Percentiles rank a stretch among this genome's conserved stretches.
Evolutionary conservation across 2,797 vertebrate species (phyloP).

Genomic region (Melanotaenia parkinsoni): DNA sequence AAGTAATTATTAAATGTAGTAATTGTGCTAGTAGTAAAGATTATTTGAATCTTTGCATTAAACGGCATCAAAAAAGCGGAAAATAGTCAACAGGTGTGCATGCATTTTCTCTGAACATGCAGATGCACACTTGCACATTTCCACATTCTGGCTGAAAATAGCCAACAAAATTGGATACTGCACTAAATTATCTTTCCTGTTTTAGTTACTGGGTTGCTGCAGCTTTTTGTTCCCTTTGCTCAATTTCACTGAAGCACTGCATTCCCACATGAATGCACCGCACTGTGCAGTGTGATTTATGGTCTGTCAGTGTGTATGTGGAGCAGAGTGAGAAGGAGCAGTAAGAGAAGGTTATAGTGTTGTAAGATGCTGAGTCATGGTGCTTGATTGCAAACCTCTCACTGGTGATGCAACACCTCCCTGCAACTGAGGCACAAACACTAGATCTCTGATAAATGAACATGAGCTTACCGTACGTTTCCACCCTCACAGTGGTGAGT

Average conservation of each 20-base stretch:
- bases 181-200: slow-evolving; percentile 1
- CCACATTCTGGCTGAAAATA: not conserved
- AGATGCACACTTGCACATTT: not conserved
- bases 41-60: not conserved
- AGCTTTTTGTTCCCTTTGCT: slow-evolving; percentile 33
- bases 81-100: slow-evolving; percentile 2
- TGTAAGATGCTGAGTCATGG: slow-evolving; percentile 61
- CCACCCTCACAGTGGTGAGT: slow-evolving; percentile 61
- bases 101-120: not conserved
- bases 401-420: slow-evolving; percentile 34
- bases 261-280: slow-evolving; percentile 44
- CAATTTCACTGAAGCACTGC: slow-evolving; percentile 16
- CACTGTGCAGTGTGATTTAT: slow-evolving; percentile 57
- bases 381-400: slow-evolving; percentile 26
- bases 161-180: slow-evolving; percentile 1
- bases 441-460: not conserved
- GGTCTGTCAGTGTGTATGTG: slow-evolving; percentile 55
- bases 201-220: slow-evolving; percentile 17
- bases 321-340: slow-evolving; percentile 52
- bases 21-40: not conserved
- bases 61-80: not conserved
- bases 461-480: slow-evolving; percentile 73
- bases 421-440: slow-evolving; percentile 14
- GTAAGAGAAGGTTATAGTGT: slow-evolving; percentile 43
- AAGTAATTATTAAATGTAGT: not conserved